Evolutionary conservation across 1,140 invertebrate genomes (phyloP).

Genomic region (Euura saliciscinereae): DNA sequence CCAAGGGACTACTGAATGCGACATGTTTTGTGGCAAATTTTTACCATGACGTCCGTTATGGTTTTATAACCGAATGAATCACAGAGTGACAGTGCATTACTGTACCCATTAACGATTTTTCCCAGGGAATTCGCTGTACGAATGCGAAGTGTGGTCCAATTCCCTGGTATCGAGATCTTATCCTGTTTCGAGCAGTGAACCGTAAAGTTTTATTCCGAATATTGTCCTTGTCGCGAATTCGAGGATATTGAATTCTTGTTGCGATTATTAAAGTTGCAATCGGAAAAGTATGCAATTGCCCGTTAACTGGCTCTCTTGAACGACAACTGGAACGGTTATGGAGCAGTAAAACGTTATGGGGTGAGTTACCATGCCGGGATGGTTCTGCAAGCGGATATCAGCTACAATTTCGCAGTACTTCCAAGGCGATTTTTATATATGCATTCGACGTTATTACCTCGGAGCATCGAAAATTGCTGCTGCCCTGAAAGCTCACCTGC

Average conservation of each 20-base stretch:
- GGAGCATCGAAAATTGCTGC: too few species aligned
- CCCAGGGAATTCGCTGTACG: too few species aligned
- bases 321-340: neutral
- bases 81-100: too few species aligned
- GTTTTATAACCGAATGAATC: too few species aligned
- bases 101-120: too few species aligned
- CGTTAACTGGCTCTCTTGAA: neutral
- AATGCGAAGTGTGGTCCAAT: neutral
- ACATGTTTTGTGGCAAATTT: too few species aligned
- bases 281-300: neutral
- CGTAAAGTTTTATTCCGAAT: neutral
- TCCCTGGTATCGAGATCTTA: neutral
- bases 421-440: too few species aligned
- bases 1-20: neutral
- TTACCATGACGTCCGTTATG: too few species aligned
- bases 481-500: too few species aligned
- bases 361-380: neutral
- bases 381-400: neutral
- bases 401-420: too few species aligned
- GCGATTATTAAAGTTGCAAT: constrained; percentile 7
- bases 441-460: too few species aligned
- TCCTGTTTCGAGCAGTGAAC: neutral
- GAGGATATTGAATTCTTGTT: neutral
- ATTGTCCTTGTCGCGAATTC: neutral
- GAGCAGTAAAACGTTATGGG: neutral